phyloP scores from a whole-genome alignment of 2,797 vertebrate species.

The Anisognathus igniventris region DNA sequence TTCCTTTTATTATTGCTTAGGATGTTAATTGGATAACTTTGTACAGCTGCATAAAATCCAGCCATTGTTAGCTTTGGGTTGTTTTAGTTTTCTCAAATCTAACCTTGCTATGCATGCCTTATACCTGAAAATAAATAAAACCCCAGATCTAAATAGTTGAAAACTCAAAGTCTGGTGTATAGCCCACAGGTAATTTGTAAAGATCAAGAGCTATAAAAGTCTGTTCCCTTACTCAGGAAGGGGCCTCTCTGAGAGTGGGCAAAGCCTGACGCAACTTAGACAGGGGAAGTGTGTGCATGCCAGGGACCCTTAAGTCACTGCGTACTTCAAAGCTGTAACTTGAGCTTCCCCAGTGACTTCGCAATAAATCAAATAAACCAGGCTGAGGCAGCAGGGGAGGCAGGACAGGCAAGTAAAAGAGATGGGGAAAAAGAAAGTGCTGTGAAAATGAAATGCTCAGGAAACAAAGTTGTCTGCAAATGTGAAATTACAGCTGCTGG shows the following conservation, averaged over 20 bases:
- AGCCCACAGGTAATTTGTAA: background rate
- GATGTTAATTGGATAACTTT: background rate
- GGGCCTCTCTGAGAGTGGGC: slow-evolving; percentile 46
- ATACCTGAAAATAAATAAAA: background rate
- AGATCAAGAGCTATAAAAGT: background rate
- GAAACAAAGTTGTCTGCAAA: background rate
- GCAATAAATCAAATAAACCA: slow-evolving; percentile 84
- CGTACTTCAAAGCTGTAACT: slow-evolving; percentile 84
- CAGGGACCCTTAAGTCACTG: slow-evolving; percentile 74
- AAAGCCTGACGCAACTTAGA: slow-evolving; percentile 60
- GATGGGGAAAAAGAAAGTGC: background rate
- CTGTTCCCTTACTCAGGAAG: slow-evolving; percentile 42
- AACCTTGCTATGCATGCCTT: background rate
- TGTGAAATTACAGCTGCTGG: background rate
- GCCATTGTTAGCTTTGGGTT: background rate
- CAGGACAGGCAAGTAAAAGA: background rate
- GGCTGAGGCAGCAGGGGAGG: slow-evolving; percentile 1
- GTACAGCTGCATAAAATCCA: background rate
- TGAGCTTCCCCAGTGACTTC: slow-evolving; percentile 76
- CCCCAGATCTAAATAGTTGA: background rate
- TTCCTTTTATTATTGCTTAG: background rate
- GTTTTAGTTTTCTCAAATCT: background rate
- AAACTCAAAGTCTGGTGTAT: background rate
- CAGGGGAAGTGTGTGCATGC: slow-evolving; percentile 69
- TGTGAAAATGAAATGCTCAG: background rate